phyloP scores from a whole-genome alignment of 2,888 invertebrate species.

The Ochropleura leucogaster region DNA sequence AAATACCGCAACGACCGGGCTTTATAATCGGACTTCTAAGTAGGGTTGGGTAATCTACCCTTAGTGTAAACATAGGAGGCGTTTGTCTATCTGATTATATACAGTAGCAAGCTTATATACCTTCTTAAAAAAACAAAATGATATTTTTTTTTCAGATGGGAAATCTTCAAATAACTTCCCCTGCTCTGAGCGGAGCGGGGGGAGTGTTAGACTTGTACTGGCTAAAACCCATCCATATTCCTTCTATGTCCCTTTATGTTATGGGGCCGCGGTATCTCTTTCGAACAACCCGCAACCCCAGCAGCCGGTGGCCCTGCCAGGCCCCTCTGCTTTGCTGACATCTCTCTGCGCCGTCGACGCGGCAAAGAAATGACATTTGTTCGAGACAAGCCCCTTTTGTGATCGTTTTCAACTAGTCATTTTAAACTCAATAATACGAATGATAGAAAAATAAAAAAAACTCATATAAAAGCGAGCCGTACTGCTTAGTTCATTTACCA shows the following conservation, averaged over 20 bases:
- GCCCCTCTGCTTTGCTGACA: no score
- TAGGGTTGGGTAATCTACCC: constrained; percentile 26
- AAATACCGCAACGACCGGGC: constrained; percentile 27
- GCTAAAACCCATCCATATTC: no score
- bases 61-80: constrained; percentile 22
- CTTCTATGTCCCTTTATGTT: no score
- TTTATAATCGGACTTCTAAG: constrained; percentile 38
- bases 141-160: no score
- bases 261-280: no score
- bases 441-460: constrained; percentile 27
- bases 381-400: neutral
- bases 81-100: constrained; percentile 29
- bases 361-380: neutral
- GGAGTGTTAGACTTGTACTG: no score
- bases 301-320: no score
- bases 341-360: no score
- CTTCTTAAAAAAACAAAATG: neutral
- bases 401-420: constrained; percentile 17
- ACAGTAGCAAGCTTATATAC: constrained; percentile 11
- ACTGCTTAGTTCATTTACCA: neutral
- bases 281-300: no score
- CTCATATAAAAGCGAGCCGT: neutral
- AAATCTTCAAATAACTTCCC: no score
- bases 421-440: constrained; percentile 21
- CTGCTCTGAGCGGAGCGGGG: no score